Evolutionary conservation across 2,888 invertebrate species (phyloP), one percentile per base, ranked within the genome.

Genomic region (Deladenus siricidicola): DNA sequence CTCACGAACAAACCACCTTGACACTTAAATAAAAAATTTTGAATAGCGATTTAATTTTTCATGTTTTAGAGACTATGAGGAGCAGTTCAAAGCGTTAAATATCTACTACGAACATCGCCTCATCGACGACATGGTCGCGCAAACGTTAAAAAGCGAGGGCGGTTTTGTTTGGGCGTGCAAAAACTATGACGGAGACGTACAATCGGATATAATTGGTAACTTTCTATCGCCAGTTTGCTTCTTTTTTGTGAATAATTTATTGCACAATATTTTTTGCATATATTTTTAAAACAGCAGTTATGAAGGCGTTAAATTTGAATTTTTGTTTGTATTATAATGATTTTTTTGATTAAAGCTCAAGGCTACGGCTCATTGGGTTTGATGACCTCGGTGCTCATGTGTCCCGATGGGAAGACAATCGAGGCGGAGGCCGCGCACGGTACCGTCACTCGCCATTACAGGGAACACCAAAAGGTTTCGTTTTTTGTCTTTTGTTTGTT

Each of bases 91-190:
- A 70, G 85, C 85, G 24, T 83, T 84, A 10, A 86, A 86, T 71
- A 88, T 89, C 74, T 90, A 89, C 89, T 90, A 90, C 79, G 90
- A 90, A 80, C 90, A 90, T 80, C 85, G 90, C 54, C 83, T 90
- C 60, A 90, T 90, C 76, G 90, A 90, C 79, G 90, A 90, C 80
- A 89, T 89, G 89, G 90, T 90, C 48, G 67, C 74, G 6, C 73
- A 75, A 56, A 69, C 68, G 0, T 56, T 75, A 42, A 75, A 90
- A 82, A 87, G 89, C 29, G 83, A 84, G 24, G 90, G 90, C 58
- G 89, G 88, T 10, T 90, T 90, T 80, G 87, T 90, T 51, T 90
- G 90, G 90, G 87, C 89, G 23, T 90, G 90, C 82, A 90, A 90
- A 82, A 90, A 90, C 82, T 90, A 90, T 79, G 76, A 76, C 77